A percentile compares a stretch with the other conserved stretches of the same genome.
phyloP scores from a whole-genome alignment of 2,888 invertebrate genomes.

The Enchytraeus crypticus region DNA sequence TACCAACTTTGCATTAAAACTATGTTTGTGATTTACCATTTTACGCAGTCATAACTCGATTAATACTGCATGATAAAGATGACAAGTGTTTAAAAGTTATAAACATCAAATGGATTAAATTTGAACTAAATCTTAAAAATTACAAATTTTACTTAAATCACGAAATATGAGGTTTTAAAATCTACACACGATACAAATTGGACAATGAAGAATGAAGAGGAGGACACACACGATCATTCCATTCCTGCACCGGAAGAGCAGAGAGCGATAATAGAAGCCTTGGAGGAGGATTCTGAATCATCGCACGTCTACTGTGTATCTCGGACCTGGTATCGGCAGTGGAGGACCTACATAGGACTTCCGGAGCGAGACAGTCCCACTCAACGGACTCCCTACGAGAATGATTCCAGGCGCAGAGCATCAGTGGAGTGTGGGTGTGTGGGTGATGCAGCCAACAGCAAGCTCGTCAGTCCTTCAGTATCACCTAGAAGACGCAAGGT shows the following conservation, averaged over 20 bases:
- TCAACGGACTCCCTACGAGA: neutral
- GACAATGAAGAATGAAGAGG: neutral
- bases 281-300: slow-evolving; percentile 22
- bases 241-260: slow-evolving; percentile 16
- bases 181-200: too few relatives aligned
- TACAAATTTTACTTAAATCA: too few relatives aligned
- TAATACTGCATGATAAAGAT: too few relatives aligned
- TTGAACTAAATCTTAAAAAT: too few relatives aligned
- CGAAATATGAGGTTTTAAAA: too few relatives aligned
- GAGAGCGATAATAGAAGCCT: slow-evolving; percentile 15
- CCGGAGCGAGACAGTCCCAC: neutral
- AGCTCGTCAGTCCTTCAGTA: neutral
- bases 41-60: too few relatives aligned
- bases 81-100: too few relatives aligned
- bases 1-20: too few relatives aligned
- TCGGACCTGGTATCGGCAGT: slow-evolving; percentile 21
- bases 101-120: too few relatives aligned
- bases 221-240: neutral
- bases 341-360: slow-evolving; percentile 22
- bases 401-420: neutral
- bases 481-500: too few relatives aligned
- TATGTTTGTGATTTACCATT: too few relatives aligned
- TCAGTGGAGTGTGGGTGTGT: too few relatives aligned
- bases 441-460: neutral
- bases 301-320: slow-evolving; percentile 21